Evolutionary conservation across 1,140 invertebrate species (phyloP), one percentile per base, ranked within the genome.

Genomic region (Oscheius sp.): DNA sequence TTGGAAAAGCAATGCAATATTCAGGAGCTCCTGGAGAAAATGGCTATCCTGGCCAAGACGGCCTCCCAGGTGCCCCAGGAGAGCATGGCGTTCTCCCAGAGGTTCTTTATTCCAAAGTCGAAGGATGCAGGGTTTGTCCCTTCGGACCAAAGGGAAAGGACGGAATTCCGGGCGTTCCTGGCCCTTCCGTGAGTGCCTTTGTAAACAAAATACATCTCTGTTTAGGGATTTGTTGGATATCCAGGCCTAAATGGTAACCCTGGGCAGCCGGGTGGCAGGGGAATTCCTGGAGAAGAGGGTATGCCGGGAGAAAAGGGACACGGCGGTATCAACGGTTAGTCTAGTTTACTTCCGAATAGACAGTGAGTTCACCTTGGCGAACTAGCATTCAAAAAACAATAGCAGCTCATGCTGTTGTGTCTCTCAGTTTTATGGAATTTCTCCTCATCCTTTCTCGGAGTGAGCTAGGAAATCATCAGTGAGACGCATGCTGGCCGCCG

Each of bases 111-210:
- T 36, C 34, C 18, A 35, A 42, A 52, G 52, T 71, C 13, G 58
- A 61, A 7, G 69, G 69, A 23, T 71, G 69, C 32, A 38, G 69
- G n/a, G 10, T 71, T 1, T 71, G 69, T 49, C 69, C 69, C 20
- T 71, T 61, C 45, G 69, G 69, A 29, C 59, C 59, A 2, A 71
- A 71, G 42, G 69, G 69, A 1, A 35, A 59, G 45, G 15, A 49
- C 18, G 67, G 67, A 26, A 4, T 59, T 4, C 4, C 26, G 20
- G 67, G 67, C 10, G 26, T 34, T 23, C 29, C 35, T 20, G 67
- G 67, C 18, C 29, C 28, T 1, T 55, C 67, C 23, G 64, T 66
- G 7, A 31, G 1, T 35, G 31, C 18, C 7, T 1, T 18, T 1
- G 32, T 0, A 46, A 29, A 1, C 10, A 32, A 0, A 36, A 2